Evolutionary conservation across 2,888 invertebrate genomes (phyloP), one percentile per base, ranked within the genome.

Genomic region (Asteroscopus sphinx): DNA sequence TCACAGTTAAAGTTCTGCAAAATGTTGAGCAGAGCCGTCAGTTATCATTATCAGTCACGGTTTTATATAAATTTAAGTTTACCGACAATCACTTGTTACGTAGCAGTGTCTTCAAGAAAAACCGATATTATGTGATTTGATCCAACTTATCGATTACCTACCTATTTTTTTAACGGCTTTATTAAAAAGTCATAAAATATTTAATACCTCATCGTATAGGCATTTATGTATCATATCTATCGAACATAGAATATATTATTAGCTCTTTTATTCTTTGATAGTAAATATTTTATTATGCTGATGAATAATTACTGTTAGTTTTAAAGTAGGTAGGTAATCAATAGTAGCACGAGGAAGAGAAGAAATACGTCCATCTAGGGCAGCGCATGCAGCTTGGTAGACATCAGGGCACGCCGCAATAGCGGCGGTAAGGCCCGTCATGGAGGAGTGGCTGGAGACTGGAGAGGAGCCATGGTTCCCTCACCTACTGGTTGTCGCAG

Each of bases 301-400:
- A 72, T 75, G 76, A 75, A 75, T 71, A 72, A 75, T 66, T 55
- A 64, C 35, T n/a, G n/a, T n/a, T n/a, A n/a, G n/a, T n/a, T n/a
- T n/a, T n/a, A n/a, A n/a, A n/a, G n/a, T n/a, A n/a, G n/a, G n/a
- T n/a, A n/a, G n/a, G n/a, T n/a, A n/a, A n/a, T n/a, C n/a, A n/a
- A n/a, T n/a, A n/a, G n/a, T n/a, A n/a, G n/a, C n/a, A n/a, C n/a
- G 21, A 21, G 4, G 21, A 4, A 21, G 28, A 28, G n/a, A n/a
- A n/a, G n/a, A n/a, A n/a, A n/a, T n/a, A n/a, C n/a, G n/a, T n/a
- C n/a, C n/a, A n/a, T n/a, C n/a, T n/a, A n/a, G n/a, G n/a, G n/a
- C n/a, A n/a, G n/a, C n/a, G n/a, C n/a, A n/a, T n/a, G n/a, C n/a
- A n/a, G n/a, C n/a, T n/a, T n/a, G n/a, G n/a, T n/a, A n/a, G n/a